Conservation (phyloP, 2,888 invertebrate genomes). For the Apeira syringaria region DNA sequence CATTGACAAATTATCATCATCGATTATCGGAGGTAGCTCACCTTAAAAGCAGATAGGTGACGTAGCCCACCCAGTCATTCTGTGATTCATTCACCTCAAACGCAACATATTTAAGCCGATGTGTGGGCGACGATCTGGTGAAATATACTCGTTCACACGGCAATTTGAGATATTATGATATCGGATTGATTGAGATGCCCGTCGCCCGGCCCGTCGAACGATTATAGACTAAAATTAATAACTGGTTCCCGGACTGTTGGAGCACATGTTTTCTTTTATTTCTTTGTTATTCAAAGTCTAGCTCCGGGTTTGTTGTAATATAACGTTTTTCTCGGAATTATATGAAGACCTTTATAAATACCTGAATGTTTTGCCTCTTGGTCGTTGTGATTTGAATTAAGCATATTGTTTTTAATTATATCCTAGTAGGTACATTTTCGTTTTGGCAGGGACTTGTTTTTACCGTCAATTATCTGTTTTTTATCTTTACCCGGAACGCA, state of each 20-base stretch:
- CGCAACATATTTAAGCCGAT: conserved; percentile 41
- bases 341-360: too few relatives aligned
- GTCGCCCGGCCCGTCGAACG: conserved; percentile 41
- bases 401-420: too few relatives aligned
- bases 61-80: conserved; percentile 33
- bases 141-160: conserved; percentile 57
- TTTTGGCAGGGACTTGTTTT: too few relatives aligned
- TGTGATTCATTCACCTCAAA: conserved; percentile 50
- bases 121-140: conserved; percentile 61
- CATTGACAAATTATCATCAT: conserved; percentile 5
- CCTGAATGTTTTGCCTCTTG: too few relatives aligned
- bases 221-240: conserved; percentile 39
- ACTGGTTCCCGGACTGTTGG: conserved; percentile 38
- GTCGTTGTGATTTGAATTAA: too few relatives aligned
- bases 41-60: conserved; percentile 27
- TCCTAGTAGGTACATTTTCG: too few relatives aligned
- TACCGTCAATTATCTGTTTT: too few relatives aligned
- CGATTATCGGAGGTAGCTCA: conserved; percentile 8
- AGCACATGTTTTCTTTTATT: conserved; percentile 5
- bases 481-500: too few relatives aligned
- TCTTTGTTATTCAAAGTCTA: neutral
- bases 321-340: conserved; percentile 14
- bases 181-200: conserved; percentile 54
- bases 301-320: conserved; percentile 1
- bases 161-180: conserved; percentile 58